phyloP scores from a whole-genome alignment of 1,140 invertebrate species.

The Pinna nobilis region DNA sequence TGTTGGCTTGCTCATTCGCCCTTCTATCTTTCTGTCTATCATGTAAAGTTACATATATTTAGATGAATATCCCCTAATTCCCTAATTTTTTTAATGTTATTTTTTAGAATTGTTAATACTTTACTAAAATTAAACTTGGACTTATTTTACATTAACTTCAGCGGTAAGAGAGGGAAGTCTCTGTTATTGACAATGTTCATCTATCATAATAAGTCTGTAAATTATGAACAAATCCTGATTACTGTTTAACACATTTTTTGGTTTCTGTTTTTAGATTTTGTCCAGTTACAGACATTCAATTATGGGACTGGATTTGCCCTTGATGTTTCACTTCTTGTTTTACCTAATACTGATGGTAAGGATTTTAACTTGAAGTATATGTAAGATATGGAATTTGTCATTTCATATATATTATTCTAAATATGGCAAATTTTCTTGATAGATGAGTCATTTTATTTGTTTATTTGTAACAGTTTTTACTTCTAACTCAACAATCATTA shows the following conservation, averaged over 20 bases:
- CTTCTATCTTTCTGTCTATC: too few species aligned
- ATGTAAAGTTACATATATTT: too few species aligned
- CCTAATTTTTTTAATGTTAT: too few species aligned
- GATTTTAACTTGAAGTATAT: neutral
- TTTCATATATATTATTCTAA: neutral
- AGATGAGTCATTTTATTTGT: neutral
- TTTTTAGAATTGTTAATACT: too few species aligned
- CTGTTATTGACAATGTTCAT: too few species aligned
- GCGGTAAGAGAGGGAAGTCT: too few species aligned
- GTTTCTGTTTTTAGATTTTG: conserved; percentile 50
- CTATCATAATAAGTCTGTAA: neutral
- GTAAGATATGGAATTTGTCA: neutral
- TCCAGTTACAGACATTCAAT: conserved; percentile 49
- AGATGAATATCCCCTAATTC: too few species aligned
- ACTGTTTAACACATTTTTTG: neutral
- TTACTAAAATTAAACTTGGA: neutral
- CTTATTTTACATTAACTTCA: too few species aligned
- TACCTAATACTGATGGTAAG: conserved; percentile 58
- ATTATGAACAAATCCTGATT: neutral
- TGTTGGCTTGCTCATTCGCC: too few species aligned
- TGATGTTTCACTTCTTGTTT: conserved; percentile 50
- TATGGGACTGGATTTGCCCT: conserved; percentile 65
- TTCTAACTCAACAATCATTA: too few species aligned
- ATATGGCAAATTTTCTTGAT: neutral
- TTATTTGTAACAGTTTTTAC: too few species aligned